phyloP scores from a whole-genome alignment of 2,888 invertebrate genomes.

The Escarpia spicata region DNA sequence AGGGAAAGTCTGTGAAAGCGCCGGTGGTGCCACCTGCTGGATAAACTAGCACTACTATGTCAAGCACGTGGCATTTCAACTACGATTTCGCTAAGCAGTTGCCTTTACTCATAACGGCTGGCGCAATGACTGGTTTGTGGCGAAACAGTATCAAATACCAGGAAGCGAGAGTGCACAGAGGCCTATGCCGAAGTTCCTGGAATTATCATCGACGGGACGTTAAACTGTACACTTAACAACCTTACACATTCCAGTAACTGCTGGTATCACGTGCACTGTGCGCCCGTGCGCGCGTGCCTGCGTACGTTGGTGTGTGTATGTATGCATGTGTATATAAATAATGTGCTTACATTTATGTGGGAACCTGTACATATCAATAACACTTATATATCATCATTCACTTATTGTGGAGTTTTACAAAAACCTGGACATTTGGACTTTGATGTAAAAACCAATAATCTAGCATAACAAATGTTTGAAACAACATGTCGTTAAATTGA shows the following conservation, averaged over 20 bases:
- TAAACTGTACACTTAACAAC: neutral
- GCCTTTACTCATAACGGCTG: neutral
- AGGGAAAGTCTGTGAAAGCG: neutral
- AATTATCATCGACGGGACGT: neutral
- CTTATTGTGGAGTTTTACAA: no score
- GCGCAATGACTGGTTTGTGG: no score
- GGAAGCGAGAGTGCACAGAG: neutral
- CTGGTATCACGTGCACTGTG: neutral
- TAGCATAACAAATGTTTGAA: no score
- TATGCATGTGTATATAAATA: neutral
- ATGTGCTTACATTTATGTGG: neutral
- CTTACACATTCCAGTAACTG: neutral
- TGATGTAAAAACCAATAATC: no score
- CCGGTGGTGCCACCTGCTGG: neutral
- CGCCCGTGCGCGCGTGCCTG: neutral
- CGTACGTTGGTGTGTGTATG: neutral
- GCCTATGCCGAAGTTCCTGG: neutral
- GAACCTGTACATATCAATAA: neutral
- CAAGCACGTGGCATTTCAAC: neutral
- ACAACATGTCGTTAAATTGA: no score
- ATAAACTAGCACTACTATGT: neutral
- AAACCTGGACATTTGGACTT: no score
- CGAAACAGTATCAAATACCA: no score
- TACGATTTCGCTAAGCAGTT: neutral
- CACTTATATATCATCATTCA: no score